Percentiles rank a stretch among this genome's conserved stretches.
phyloP scores from a whole-genome alignment of 2,113 vertebrate species.

The Ondatra zibethicus region DNA sequence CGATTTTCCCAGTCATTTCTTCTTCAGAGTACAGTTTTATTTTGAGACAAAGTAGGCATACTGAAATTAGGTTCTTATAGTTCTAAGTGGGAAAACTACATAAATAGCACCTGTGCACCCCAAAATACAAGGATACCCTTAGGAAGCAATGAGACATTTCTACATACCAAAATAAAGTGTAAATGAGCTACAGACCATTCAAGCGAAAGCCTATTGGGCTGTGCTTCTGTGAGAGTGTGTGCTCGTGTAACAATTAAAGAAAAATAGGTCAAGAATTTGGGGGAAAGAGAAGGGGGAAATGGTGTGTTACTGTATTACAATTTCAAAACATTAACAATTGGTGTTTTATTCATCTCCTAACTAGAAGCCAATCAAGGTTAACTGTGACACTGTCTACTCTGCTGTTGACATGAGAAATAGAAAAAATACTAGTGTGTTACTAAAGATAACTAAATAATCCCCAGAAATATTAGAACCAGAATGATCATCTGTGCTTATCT shows the following conservation, averaged over 20 bases:
- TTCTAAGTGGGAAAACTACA: not conserved
- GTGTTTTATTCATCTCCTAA: not conserved
- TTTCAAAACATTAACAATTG: not conserved
- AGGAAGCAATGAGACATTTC: not conserved
- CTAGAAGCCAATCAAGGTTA: not conserved
- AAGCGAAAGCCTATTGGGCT: not conserved
- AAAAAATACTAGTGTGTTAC: too few species aligned
- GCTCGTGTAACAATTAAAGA: not conserved
- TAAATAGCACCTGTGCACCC: not conserved
- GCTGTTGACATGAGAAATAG: not conserved
- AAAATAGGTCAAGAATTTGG: not conserved
- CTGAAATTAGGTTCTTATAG: not conserved
- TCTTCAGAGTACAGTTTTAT: constrained; percentile 35
- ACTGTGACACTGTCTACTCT: not conserved
- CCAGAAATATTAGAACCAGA: not conserved
- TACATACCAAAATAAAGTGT: not conserved
- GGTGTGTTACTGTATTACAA: too few species aligned
- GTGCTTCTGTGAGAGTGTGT: not conserved
- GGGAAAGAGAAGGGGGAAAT: not conserved
- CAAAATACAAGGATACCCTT: not conserved
- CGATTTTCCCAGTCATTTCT: constrained; percentile 8
- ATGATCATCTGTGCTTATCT: not conserved
- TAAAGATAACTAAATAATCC: not conserved
- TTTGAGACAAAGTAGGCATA: not conserved
- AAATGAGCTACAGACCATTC: not conserved